These are phyloP conservation scores for Phalacrocorax pelagicus DNA, from an alignment of 2,113 vertebrate species.

Conservation along the genomic window DNA sequence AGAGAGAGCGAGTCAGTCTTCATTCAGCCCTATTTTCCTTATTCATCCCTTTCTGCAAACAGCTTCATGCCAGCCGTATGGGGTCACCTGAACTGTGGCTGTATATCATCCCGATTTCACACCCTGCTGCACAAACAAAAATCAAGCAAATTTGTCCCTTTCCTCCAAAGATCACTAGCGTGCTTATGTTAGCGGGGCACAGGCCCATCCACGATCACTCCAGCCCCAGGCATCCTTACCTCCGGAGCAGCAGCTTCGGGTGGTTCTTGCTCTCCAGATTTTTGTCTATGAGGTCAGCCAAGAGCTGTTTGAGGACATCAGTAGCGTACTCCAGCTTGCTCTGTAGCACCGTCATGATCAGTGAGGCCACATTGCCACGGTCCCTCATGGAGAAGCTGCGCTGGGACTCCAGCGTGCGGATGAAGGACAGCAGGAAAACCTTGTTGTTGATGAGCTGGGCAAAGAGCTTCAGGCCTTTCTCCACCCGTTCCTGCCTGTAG, in stretches of 20 bases:
- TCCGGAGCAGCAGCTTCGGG: constrained; percentile 93
- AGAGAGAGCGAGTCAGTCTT: background rate
- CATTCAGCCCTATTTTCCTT: background rate
- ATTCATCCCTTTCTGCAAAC: background rate
- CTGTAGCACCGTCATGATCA: constrained; percentile 97
- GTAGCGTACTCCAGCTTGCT: constrained; percentile 97
- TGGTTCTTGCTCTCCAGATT: constrained; percentile 99
- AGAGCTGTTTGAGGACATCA: constrained; percentile 94
- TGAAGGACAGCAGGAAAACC: constrained; percentile 93
- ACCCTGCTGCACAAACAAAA: background rate
- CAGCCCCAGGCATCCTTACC: constrained; percentile 68
- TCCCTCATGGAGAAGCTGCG: constrained; percentile 98
- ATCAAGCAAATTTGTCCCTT: background rate
- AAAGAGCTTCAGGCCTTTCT: constrained; percentile 95
- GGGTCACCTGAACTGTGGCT: background rate
- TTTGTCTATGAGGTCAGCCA: constrained; percentile 97
- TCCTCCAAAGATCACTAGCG: rapidly evolving
- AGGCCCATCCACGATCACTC: background rate
- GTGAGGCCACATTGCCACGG: constrained; percentile 93
- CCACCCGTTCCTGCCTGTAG: constrained; percentile 94
- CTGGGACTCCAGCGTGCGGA: constrained; percentile 94
- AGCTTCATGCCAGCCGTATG: background rate
- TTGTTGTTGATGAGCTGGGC: constrained; percentile 99
- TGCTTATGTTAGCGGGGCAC: rapidly evolving
- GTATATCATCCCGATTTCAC: background rate